Evolutionary conservation across 1,140 invertebrate species (phyloP).

Genomic region (Atta cephalotes): DNA sequence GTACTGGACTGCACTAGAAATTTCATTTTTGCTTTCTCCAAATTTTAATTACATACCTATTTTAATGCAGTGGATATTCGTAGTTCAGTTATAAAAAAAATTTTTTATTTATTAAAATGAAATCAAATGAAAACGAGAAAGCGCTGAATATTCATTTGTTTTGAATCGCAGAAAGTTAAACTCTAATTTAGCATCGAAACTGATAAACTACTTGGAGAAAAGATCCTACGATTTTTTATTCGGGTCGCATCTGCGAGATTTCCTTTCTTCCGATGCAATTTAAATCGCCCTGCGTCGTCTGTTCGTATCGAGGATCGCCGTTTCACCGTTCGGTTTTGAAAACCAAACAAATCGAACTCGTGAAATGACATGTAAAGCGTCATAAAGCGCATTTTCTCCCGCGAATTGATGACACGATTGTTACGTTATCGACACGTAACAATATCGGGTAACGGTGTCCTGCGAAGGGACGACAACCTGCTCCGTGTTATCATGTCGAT

Average conservation of each 20-base stretch:
- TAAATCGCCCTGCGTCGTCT: neutral
- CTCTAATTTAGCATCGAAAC: neutral
- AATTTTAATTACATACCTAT: no score
- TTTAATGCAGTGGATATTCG: no score
- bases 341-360: neutral
- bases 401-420: constrained; percentile 55
- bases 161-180: neutral
- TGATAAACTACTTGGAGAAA: no score
- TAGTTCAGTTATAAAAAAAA: no score
- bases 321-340: neutral
- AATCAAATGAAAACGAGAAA: neutral
- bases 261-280: neutral
- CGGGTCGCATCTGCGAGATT: neutral
- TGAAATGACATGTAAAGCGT: neutral
- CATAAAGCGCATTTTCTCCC: constrained; percentile 34
- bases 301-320: neutral
- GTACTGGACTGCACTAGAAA: no score
- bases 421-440: constrained; percentile 50
- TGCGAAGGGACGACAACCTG: constrained; percentile 47
- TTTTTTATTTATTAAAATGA: no score
- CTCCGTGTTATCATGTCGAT: constrained; percentile 44
- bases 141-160: neutral
- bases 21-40: no score
- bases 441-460: constrained; percentile 44
- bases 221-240: neutral